A percentile compares a stretch with the other conserved stretches of the same genome.
These are phyloP conservation scores for Halcyon malimbica DNA, from an alignment of 2,113 vertebrate species.

Conservation along the genomic window DNA sequence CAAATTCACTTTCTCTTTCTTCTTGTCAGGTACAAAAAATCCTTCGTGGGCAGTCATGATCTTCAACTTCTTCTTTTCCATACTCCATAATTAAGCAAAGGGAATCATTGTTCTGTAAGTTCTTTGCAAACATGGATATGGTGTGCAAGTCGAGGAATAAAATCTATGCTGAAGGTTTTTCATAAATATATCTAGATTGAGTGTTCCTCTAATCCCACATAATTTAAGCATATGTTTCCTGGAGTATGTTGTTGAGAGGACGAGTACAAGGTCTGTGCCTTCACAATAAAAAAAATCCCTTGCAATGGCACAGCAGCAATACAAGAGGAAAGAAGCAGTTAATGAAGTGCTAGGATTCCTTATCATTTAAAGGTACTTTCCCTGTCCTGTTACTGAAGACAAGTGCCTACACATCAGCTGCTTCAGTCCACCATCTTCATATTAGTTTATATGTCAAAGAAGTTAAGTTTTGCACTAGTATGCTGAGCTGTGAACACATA, in stretches of 20 bases:
- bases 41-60: not conserved
- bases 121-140: not conserved
- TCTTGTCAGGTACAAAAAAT: not conserved
- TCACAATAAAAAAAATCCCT: not conserved
- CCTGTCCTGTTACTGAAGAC: not conserved
- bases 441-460: not conserved
- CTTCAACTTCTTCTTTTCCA: not conserved
- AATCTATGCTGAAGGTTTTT: not conserved
- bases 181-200: not conserved
- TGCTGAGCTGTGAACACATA: not conserved
- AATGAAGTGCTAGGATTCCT: not conserved
- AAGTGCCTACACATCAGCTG: not conserved
- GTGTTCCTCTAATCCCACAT: accelerated
- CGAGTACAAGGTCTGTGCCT: not conserved
- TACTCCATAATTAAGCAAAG: not conserved
- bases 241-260: not conserved
- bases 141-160: not conserved
- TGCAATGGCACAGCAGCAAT: not conserved
- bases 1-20: not conserved
- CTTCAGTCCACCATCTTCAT: not conserved
- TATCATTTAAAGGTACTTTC: not conserved
- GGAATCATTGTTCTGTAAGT: not conserved
- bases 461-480: not conserved
- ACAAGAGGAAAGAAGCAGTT: not conserved
- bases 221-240: not conserved